Percentiles rank a stretch among this genome's conserved stretches.
These are phyloP conservation scores for Carcharodon carcharias DNA, from an alignment of 2,797 vertebrate species.

Conservation along the genomic window DNA sequence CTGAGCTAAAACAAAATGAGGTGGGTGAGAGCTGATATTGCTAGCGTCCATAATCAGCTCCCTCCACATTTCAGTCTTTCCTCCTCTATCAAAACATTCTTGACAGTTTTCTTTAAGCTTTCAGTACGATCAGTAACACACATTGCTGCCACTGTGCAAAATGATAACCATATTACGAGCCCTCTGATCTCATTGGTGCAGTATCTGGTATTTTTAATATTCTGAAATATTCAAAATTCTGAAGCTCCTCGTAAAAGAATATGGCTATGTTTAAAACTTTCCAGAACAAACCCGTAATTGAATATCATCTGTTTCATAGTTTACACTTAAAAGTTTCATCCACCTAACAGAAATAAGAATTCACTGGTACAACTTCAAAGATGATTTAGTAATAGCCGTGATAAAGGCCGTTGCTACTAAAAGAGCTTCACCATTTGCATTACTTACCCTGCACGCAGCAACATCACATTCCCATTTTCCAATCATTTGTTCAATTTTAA, in stretches of 20 bases:
- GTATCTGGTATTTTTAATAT: not conserved
- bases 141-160: not conserved
- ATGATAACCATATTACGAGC: not conserved
- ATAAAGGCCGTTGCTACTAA: not conserved
- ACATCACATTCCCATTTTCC: not conserved
- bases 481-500: not conserved
- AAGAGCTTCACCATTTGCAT: not conserved
- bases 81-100: not conserved
- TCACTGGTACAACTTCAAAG: not conserved
- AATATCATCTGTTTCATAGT: not conserved
- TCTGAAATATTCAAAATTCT: not conserved
- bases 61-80: not conserved
- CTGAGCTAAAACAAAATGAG: not conserved
- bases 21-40: not conserved
- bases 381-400: not conserved
- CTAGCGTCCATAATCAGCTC: not conserved
- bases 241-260: too few species aligned
- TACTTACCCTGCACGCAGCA: not conserved
- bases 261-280: not conserved
- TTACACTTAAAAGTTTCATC: not conserved
- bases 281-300: not conserved
- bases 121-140: not conserved
- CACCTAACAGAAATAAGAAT: not conserved
- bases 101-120: conserved; percentile 12
- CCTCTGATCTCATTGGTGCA: not conserved